Percentiles rank a stretch among this genome's conserved stretches.
phyloP scores from a whole-genome alignment of 2,888 invertebrate species.

The Lepidocyrtoides sp. region DNA sequence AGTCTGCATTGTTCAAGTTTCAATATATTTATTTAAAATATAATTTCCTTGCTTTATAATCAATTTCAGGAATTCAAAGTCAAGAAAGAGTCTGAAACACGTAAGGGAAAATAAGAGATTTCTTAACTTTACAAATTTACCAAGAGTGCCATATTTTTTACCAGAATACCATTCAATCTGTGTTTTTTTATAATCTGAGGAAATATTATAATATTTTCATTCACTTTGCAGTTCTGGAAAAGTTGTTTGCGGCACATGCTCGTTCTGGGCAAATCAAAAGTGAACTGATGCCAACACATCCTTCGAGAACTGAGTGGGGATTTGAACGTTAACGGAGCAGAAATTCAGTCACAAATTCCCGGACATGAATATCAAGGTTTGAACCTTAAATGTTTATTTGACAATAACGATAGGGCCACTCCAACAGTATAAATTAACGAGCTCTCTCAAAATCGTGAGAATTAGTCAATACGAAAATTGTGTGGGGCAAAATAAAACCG shows the following conservation, averaged over 20 bases:
- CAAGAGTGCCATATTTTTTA: too few species aligned
- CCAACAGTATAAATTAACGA: too few species aligned
- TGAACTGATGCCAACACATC: conserved; percentile 77
- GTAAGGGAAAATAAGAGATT: conserved; percentile 60
- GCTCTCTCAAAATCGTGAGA: too few species aligned
- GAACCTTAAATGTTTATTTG: background rate
- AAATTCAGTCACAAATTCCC: conserved; percentile 74
- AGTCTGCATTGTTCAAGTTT: too few species aligned
- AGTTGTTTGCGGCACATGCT: conserved; percentile 77
- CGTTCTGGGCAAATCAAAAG: conserved; percentile 74
- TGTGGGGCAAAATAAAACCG: too few species aligned
- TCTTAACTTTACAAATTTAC: too few species aligned
- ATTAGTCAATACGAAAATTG: too few species aligned
- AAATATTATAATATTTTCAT: too few species aligned
- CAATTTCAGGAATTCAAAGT: conserved; percentile 80
- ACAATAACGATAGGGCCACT: too few species aligned
- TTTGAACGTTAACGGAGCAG: conserved; percentile 68
- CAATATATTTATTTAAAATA: too few species aligned
- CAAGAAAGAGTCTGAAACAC: conserved; percentile 76
- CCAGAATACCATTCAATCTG: too few species aligned
- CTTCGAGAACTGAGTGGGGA: conserved; percentile 71
- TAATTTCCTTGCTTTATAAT: background rate
- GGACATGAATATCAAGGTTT: conserved; percentile 76
- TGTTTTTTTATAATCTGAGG: too few species aligned
- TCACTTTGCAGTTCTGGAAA: conserved; percentile 80